phyloP scores from a whole-genome alignment of 2,888 invertebrate species.

The Clusia tigrina region DNA sequence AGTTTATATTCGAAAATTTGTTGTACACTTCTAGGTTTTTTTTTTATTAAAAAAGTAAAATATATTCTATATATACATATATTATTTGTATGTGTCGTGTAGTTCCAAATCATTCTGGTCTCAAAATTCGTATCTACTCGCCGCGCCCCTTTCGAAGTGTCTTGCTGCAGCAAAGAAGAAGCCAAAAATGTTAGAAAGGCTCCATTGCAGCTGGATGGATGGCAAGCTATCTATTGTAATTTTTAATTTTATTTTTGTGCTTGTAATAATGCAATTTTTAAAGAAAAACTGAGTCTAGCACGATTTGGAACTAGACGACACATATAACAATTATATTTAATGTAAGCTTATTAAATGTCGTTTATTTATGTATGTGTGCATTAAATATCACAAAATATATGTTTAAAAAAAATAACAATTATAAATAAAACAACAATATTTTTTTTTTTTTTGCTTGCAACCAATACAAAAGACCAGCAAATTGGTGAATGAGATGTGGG shows the following conservation, averaged over 20 bases:
- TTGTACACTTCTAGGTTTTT: not conserved
- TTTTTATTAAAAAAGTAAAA: not conserved
- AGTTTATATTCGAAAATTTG: constrained; percentile 3
- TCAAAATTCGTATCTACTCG: too few relatives aligned
- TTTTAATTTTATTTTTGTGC: too few relatives aligned
- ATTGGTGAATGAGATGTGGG: too few relatives aligned
- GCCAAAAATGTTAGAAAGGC: not conserved
- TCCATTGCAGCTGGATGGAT: too few relatives aligned
- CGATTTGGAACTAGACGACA: not conserved
- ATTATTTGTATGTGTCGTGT: not conserved
- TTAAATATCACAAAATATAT: constrained; percentile 18
- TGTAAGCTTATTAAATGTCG: constrained; percentile 26
- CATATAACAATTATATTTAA: constrained; percentile 18
- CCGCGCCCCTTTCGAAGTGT: too few relatives aligned
- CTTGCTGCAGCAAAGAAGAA: not conserved
- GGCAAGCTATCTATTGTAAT: too few relatives aligned
- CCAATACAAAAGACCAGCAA: too few relatives aligned
- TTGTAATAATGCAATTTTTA: not conserved
- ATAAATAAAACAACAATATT: too few relatives aligned
- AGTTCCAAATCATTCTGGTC: not conserved
- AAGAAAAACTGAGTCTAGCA: not conserved
- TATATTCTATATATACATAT: constrained; percentile 23
- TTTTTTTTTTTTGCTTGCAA: too few relatives aligned
- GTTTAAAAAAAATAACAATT: too few relatives aligned
- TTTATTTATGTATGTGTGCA: constrained; percentile 27